Conservation (phyloP, 2,888 invertebrate species). For the Diachrysia chrysitis region DNA sequence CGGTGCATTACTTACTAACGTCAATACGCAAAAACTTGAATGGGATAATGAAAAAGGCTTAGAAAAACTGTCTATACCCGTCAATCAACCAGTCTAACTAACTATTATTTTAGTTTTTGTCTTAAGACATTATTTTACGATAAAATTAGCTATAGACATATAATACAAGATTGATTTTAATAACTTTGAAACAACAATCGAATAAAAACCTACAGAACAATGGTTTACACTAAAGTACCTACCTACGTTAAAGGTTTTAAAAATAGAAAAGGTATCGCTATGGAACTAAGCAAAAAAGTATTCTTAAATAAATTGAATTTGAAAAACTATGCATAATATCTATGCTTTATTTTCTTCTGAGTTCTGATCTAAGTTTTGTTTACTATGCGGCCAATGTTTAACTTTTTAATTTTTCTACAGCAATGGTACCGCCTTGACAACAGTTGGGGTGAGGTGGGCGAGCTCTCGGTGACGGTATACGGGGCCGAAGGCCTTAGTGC, state of each 20-base stretch:
- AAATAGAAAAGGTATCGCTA: not conserved
- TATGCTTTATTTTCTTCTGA: not conserved
- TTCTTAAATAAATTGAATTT: no score
- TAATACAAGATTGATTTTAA: not conserved
- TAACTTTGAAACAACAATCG: not conserved
- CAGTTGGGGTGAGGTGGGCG: conserved; percentile 80
- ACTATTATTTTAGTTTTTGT: not conserved
- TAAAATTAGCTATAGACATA: not conserved
- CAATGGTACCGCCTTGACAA: conserved; percentile 80
- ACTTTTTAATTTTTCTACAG: conserved; percentile 59
- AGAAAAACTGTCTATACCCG: conserved; percentile 3
- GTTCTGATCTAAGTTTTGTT: not conserved
- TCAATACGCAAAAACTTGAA: conserved; percentile 37
- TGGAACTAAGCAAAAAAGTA: no score
- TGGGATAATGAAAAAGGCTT: not conserved
- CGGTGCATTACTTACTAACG: conserved; percentile 8
- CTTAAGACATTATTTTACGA: not conserved
- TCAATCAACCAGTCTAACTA: not conserved
- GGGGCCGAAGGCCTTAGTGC: conserved; percentile 78
- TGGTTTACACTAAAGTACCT: not conserved
- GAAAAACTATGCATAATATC: no score
- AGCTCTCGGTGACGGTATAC: conserved; percentile 79
- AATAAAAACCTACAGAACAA: not conserved
- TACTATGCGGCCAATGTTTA: not conserved
- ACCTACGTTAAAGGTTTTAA: not conserved